phyloP scores from a whole-genome alignment of 2,888 invertebrate species.

The Zhengitettix transpicula region DNA sequence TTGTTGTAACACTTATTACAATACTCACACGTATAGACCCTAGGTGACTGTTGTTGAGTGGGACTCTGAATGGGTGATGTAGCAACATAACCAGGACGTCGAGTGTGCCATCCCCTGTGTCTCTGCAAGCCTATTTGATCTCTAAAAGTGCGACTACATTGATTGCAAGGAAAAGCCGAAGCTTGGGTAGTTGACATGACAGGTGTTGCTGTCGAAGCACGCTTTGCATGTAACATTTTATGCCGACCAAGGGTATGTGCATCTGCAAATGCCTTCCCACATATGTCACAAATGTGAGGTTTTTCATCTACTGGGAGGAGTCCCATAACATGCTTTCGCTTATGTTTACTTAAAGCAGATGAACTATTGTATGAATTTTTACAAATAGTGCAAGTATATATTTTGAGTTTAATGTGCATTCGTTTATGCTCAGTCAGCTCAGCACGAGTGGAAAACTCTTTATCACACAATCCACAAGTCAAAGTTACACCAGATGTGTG shows the following conservation, averaged over 20 bases:
- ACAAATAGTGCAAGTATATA: slow-evolving; percentile 42
- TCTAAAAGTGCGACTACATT: slow-evolving; percentile 4
- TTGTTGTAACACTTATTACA: neutral
- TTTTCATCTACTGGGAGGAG: slow-evolving; percentile 6
- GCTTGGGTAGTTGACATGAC: neutral
- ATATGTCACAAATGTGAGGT: slow-evolving; percentile 36
- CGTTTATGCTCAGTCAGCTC: slow-evolving; percentile 48
- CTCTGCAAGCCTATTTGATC: slow-evolving; percentile 29
- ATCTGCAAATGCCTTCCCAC: slow-evolving; percentile 40
- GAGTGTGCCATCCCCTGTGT: slow-evolving; percentile 23
- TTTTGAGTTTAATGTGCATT: slow-evolving; percentile 45
- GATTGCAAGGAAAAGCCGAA: neutral
- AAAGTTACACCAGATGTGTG: neutral
- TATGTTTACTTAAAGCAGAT: slow-evolving; percentile 25
- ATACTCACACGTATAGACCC: neutral
- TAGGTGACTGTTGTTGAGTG: too few species aligned
- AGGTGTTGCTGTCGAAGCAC: neutral
- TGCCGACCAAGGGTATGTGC: slow-evolving; percentile 2
- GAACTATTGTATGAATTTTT: slow-evolving; percentile 44
- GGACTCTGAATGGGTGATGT: neutral
- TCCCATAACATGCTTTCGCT: slow-evolving; percentile 13
- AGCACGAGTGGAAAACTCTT: slow-evolving; percentile 38
- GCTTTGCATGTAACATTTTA: slow-evolving; percentile 4
- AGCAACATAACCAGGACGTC: neutral
- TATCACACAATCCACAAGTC: slow-evolving; percentile 44